These are phyloP conservation scores for Theocolax elegans DNA, from an alignment of 1,140 invertebrate species.

Conservation along the genomic window DNA sequence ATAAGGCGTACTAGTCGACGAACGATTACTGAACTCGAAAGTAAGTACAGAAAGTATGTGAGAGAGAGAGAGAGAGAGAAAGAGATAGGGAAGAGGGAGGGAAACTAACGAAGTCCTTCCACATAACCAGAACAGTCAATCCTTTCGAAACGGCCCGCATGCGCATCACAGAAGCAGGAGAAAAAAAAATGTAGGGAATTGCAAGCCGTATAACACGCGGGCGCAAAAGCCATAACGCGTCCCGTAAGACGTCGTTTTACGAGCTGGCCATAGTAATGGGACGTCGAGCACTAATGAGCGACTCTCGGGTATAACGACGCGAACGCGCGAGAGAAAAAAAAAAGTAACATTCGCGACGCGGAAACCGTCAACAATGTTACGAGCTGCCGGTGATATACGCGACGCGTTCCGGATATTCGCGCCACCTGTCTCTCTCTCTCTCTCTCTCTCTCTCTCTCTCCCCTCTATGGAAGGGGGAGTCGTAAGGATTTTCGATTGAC, in stretches of 20 bases:
- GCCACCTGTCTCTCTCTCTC: slow-evolving; percentile 6
- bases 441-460: too few relatives aligned
- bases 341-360: background rate
- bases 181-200: too few relatives aligned
- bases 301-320: background rate
- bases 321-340: background rate
- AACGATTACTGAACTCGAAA: too few relatives aligned
- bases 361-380: slow-evolving; percentile 11
- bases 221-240: background rate
- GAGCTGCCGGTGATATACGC: slow-evolving; percentile 30
- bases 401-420: slow-evolving; percentile 2
- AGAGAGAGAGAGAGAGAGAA: too few relatives aligned
- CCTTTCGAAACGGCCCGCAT: too few relatives aligned
- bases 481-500: slow-evolving; percentile 1
- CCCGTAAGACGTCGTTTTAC: slow-evolving; percentile 11
- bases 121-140: too few relatives aligned
- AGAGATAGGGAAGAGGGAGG: too few relatives aligned
- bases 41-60: too few relatives aligned
- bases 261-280: slow-evolving; percentile 1
- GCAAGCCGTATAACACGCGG: too few relatives aligned
- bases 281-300: slow-evolving; percentile 21
- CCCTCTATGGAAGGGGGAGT: too few relatives aligned
- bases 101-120: background rate
- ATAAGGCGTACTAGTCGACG: too few relatives aligned
- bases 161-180: too few relatives aligned